Conservation (phyloP, 2,888 invertebrate species). For the Fragum fragum region DNA sequence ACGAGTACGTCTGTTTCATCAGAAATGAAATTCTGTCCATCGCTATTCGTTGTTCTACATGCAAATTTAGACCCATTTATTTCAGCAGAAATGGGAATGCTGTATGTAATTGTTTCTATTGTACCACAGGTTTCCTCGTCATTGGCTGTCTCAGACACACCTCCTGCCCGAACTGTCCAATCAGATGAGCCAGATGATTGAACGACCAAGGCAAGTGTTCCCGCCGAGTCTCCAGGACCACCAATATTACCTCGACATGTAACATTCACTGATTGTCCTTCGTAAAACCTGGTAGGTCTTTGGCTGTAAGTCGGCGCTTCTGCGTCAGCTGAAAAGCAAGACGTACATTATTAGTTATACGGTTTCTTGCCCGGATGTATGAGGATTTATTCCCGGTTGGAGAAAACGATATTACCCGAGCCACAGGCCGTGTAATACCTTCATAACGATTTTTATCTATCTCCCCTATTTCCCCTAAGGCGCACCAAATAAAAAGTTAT, state of each 20-base stretch:
- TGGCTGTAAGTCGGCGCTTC: conserved; percentile 1
- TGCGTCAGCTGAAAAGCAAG: conserved; percentile 19
- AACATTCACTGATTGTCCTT: conserved; percentile 2
- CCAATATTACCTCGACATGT: conserved; percentile 12
- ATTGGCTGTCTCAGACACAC: not conserved
- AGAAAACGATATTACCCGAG: too few relatives aligned
- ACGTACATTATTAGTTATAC: too few relatives aligned
- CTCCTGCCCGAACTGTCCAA: not conserved
- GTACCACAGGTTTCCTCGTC: conserved; percentile 12
- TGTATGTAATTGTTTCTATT: not conserved
- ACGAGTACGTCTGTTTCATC: not conserved
- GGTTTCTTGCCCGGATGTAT: too few relatives aligned
- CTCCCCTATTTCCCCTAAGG: too few relatives aligned
- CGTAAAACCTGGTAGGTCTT: not conserved
- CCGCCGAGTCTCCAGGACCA: not conserved
- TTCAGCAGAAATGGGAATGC: not conserved
- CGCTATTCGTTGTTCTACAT: not conserved
- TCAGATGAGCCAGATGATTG: not conserved
- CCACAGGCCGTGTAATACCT: too few relatives aligned
- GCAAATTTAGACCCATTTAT: conserved; percentile 4
- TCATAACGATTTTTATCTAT: too few relatives aligned
- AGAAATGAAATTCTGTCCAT: not conserved
- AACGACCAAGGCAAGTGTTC: not conserved
- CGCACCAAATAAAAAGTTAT: too few relatives aligned
- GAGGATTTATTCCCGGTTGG: too few relatives aligned